These are phyloP conservation scores for Apeltes quadracus DNA, from an alignment of 2,113 vertebrate genomes.

Conservation along the genomic window DNA sequence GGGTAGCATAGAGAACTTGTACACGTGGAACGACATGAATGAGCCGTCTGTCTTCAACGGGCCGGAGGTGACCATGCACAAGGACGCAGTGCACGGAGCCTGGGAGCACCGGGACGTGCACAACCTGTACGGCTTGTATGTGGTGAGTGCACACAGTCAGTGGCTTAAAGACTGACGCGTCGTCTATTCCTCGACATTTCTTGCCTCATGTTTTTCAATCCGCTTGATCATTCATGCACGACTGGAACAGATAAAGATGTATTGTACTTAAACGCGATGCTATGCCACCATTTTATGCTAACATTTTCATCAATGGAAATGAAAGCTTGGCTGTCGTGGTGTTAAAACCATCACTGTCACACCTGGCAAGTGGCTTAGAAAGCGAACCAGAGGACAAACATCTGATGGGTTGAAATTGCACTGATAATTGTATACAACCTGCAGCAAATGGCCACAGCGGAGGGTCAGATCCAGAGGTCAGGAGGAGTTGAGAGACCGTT, in stretches of 20 bases:
- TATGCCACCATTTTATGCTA: not conserved
- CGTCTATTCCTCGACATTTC: not conserved
- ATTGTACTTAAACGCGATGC: not conserved
- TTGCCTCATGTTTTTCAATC: not conserved
- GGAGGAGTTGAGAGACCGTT: slow-evolving; percentile 88
- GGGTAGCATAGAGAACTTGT: slow-evolving; percentile 88
- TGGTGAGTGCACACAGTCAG: slow-evolving; percentile 78
- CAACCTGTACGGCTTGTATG: slow-evolving; percentile 91
- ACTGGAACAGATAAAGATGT: not conserved
- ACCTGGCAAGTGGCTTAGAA: not conserved
- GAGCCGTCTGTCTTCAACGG: slow-evolving; percentile 93
- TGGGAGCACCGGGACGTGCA: slow-evolving; percentile 93
- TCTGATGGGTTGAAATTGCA: not conserved
- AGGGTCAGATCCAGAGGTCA: slow-evolving; percentile 86
- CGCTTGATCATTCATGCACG: not conserved
- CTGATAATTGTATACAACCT: slow-evolving; percentile 19
- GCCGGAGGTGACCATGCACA: slow-evolving; percentile 94
- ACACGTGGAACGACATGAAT: slow-evolving; percentile 94
- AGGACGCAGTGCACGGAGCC: slow-evolving; percentile 85
- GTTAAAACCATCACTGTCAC: not conserved
- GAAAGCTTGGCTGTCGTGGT: not conserved
- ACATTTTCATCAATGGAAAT: not conserved
- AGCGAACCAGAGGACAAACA: not conserved
- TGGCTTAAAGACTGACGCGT: not conserved
- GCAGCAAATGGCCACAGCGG: slow-evolving; percentile 90